Percentiles rank a stretch among this genome's conserved stretches.
Evolutionary conservation across 2,113 vertebrate species (phyloP).

Genomic region (Oryctolagus cuniculus): DNA sequence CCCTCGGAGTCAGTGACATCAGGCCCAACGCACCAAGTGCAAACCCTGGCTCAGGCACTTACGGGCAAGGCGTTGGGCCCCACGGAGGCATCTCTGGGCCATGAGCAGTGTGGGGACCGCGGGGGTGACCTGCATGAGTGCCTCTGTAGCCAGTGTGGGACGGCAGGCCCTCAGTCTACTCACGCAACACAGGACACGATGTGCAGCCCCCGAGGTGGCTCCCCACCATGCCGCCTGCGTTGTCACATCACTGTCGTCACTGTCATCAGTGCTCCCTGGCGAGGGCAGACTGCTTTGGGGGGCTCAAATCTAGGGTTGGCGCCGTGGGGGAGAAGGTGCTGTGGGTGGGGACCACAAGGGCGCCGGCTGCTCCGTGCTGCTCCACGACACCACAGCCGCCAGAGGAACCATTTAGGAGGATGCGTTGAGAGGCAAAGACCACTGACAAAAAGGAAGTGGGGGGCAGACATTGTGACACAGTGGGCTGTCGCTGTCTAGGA

Average conservation of each 20-base stretch:
- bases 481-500: too few species aligned
- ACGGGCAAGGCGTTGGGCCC: neutral
- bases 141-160: neutral
- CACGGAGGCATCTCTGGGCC: neutral
- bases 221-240: neutral
- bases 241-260: neutral
- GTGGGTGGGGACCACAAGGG: neutral
- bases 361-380: neutral
- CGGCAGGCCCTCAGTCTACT: neutral
- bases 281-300: conserved; percentile 1
- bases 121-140: neutral
- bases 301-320: neutral
- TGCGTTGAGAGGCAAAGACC: neutral
- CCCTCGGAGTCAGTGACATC: too few species aligned
- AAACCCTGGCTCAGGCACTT: neutral
- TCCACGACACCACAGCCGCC: neutral
- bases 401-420: neutral
- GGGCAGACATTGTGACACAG: too few species aligned
- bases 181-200: neutral
- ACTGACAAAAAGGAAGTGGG: neutral
- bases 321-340: neutral
- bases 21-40: neutral
- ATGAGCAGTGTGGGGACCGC: neutral
- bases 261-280: neutral
- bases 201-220: neutral